These are phyloP conservation scores for Oncorhynchus kisutch DNA, from an alignment of 2,113 vertebrate species.

Conservation along the genomic window DNA sequence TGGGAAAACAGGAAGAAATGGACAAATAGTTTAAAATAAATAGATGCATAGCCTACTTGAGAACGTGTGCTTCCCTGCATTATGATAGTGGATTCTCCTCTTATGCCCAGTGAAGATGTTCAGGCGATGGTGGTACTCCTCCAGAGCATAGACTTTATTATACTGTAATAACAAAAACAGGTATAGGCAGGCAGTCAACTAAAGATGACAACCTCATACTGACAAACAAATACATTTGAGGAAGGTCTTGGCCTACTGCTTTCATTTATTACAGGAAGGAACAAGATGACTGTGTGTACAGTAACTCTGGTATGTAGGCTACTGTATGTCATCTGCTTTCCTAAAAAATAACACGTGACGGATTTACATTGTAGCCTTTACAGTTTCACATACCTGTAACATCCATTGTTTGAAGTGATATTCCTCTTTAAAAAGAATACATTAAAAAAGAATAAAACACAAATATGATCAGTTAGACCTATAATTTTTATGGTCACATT, in stretches of 20 bases:
- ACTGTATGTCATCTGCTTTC: background rate
- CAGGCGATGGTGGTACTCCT: constrained; percentile 70
- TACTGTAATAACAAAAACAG: constrained; percentile 59
- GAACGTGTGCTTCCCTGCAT: constrained; percentile 76
- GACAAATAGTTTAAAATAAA: background rate
- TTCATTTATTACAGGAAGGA: too few species aligned
- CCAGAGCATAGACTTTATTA: constrained; percentile 64
- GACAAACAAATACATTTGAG: background rate
- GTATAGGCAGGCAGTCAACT: background rate
- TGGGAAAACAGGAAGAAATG: background rate
- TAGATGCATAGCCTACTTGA: constrained; percentile 68
- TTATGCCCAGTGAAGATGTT: constrained; percentile 72
- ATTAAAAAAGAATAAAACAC: background rate
- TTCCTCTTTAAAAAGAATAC: constrained; percentile 66
- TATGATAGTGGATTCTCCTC: constrained; percentile 73
- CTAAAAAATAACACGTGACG: background rate
- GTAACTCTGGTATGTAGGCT: background rate
- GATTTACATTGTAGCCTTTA: background rate
- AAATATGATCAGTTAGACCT: background rate
- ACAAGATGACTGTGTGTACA: too few species aligned
- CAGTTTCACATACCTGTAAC: constrained; percentile 65
- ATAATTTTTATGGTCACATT: background rate
- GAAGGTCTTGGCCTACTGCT: too few species aligned
- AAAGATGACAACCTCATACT: background rate
- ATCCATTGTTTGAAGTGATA: constrained; percentile 78